These are phyloP conservation scores for Melieria picta DNA, from an alignment of 2,888 invertebrate genomes.

Conservation along the genomic window DNA sequence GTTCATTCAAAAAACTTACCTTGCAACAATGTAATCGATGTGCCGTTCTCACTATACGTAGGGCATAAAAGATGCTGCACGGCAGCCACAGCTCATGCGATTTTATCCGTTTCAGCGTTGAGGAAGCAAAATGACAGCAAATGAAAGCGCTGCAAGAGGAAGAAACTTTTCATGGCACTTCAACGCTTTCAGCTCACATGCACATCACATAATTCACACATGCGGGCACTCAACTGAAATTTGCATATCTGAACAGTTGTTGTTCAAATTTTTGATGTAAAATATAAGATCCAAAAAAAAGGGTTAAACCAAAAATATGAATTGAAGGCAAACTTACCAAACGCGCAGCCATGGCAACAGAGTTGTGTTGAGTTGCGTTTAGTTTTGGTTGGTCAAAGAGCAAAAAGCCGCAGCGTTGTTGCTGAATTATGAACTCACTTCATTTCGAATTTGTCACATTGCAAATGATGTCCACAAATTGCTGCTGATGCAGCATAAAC, in stretches of 20 bases:
- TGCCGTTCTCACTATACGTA: no score
- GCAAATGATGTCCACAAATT: conserved; percentile 46
- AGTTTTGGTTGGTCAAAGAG: no score
- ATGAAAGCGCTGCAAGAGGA: conserved; percentile 8
- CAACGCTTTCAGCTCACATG: conserved; percentile 38
- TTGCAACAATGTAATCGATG: no score
- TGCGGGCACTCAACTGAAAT: conserved; percentile 35
- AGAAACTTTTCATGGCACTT: conserved; percentile 31
- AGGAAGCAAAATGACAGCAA: conserved; percentile 8
- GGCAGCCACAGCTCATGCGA: no score
- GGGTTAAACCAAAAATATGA: conserved; percentile 9
- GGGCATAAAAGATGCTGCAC: no score
- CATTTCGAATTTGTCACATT: conserved; percentile 58
- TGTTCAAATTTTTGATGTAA: conserved; percentile 9
- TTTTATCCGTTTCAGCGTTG: no score
- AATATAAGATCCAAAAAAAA: conserved; percentile 33
- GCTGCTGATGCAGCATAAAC: conserved; percentile 42
- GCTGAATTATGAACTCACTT: conserved; percentile 48
- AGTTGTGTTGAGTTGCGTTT: no score
- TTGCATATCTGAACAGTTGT: conserved; percentile 32
- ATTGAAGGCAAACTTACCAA: not conserved
- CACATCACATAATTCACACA: conserved; percentile 34
- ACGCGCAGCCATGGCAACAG: no score
- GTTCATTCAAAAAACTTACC: no score
- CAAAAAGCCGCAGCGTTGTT: not conserved